These are phyloP conservation scores for Triops longicaudatus DNA, from an alignment of 1,140 invertebrate species.

Conservation along the genomic window DNA sequence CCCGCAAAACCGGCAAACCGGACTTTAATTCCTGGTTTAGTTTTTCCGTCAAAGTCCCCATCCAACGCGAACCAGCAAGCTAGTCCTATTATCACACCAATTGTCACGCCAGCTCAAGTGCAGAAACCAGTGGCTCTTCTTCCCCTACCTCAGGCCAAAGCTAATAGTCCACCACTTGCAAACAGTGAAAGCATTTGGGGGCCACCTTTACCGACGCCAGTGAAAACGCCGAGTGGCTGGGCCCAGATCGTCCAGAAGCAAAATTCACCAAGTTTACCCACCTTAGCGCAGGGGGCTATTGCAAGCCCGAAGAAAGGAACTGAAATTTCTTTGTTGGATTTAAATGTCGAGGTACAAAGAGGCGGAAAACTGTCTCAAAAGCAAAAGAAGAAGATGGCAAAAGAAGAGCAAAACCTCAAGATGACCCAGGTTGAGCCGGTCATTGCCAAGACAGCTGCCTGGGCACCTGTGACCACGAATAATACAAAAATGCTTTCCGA, in stretches of 20 bases:
- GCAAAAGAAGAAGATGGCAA: conserved; percentile 1
- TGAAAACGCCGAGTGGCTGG: neutral
- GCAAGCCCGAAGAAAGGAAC: neutral
- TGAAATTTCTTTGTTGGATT: neutral
- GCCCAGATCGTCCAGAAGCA: neutral
- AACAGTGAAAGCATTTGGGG: neutral
- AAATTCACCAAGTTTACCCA: neutral
- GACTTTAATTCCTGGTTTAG: neutral
- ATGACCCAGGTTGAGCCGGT: conserved; percentile 3
- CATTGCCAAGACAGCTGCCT: conserved; percentile 4
- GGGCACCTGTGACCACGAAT: neutral
- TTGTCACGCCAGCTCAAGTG: neutral
- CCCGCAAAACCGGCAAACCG: neutral
- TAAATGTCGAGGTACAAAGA: neutral
- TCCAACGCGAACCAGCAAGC: neutral
- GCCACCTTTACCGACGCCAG: neutral
- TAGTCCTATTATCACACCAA: neutral
- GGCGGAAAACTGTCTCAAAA: neutral
- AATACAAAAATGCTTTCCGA: neutral
- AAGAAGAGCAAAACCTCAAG: conserved; percentile 1
- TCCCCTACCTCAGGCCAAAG: neutral
- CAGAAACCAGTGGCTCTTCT: neutral
- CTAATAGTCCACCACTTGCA: neutral
- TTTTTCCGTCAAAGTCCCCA: neutral
- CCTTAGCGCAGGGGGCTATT: neutral